Evolutionary conservation across 2,888 invertebrate genomes (phyloP).

Genomic region (Schizaphis graminum): DNA sequence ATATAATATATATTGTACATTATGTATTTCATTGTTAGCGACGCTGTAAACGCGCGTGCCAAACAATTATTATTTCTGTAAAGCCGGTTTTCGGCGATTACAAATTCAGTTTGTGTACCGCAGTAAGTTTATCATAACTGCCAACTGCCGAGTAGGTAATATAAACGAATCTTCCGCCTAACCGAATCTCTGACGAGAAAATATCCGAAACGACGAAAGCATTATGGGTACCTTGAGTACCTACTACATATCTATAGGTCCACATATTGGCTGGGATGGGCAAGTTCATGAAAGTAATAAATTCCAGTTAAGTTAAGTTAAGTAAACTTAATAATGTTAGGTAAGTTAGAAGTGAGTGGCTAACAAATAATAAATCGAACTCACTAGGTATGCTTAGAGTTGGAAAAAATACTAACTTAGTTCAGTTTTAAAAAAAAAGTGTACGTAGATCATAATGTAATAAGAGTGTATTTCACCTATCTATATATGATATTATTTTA

Average conservation of each 20-base stretch:
- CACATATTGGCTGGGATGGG: background rate
- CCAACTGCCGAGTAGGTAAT: background rate
- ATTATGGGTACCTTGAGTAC: background rate
- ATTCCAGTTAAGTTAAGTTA: background rate
- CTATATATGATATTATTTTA: background rate
- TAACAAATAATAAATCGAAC: background rate
- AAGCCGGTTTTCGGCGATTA: background rate
- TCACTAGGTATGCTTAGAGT: background rate
- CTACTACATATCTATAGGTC: background rate
- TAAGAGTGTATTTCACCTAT: background rate
- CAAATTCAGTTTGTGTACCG: background rate
- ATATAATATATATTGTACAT: background rate
- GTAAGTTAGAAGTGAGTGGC: background rate
- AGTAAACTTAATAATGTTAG: background rate
- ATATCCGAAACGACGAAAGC: background rate
- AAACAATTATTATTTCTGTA: background rate
- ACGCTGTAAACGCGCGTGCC: background rate
- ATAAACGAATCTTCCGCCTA: background rate
- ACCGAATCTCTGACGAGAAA: background rate
- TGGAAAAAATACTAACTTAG: background rate
- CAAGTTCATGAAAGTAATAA: background rate
- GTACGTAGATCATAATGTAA: background rate
- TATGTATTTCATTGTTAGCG: background rate
- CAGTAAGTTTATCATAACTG: background rate
- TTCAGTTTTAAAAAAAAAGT: background rate